Evolutionary conservation across 2,113 vertebrate species (phyloP).

Genomic region (Gymnorhina tibicen): DNA sequence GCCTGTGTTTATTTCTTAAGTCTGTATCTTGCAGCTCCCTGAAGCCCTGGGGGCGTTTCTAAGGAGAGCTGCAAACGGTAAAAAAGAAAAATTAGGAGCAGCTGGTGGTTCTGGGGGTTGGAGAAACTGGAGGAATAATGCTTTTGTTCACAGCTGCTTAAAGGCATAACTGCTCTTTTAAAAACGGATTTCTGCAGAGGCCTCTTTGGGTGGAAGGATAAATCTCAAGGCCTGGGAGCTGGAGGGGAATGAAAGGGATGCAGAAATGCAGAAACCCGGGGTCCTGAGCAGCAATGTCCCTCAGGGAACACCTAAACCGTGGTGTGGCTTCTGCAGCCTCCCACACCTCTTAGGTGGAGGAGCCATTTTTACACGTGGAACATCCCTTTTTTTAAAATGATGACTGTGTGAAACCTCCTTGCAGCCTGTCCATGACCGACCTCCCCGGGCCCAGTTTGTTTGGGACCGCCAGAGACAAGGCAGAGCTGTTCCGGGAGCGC

Average conservation of each 20-base stretch:
- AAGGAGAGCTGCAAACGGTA: background rate
- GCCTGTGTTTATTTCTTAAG: background rate
- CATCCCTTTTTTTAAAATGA: background rate
- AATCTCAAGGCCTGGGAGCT: background rate
- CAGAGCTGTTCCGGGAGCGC: constrained; percentile 90
- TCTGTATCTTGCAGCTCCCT: background rate
- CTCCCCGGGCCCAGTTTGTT: constrained; percentile 82
- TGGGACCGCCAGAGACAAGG: constrained; percentile 88
- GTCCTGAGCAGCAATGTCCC: background rate
- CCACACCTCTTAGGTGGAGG: background rate
- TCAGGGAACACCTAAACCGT: background rate
- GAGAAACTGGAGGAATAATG: background rate
- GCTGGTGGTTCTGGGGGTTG: background rate
- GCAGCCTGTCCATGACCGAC: constrained; percentile 86
- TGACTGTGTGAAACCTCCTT: background rate
- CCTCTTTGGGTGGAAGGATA: background rate
- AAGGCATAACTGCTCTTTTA: background rate
- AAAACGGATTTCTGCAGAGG: background rate
- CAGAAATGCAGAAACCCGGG: background rate
- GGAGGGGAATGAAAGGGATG: background rate
- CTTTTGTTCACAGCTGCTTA: background rate
- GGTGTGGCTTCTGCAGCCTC: background rate
- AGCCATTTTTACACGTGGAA: background rate
- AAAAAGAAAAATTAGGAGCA: background rate
- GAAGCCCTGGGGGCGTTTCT: background rate